Base-by-base conservation (phyloP, 2,888 invertebrate genomes). In the Melanotus villosus region DNA sequence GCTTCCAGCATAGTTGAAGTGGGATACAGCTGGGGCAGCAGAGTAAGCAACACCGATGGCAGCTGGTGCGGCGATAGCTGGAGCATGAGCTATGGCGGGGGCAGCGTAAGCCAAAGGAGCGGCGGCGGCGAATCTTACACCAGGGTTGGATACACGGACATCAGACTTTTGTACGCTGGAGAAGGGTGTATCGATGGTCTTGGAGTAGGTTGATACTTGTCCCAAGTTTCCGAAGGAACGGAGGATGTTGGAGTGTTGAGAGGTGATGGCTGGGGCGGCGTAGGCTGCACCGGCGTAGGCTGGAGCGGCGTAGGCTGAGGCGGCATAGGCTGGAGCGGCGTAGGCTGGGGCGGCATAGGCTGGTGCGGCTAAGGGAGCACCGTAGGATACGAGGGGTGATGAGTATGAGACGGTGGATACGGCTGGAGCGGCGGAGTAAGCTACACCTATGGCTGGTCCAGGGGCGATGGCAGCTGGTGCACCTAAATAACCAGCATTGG, bases 101-200 rank as follows among this genome's bases (percentile, higher is more conserved):
- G 70, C 74, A 3, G 76, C 73, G 54, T 70, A 74, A 9, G 70
- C 73, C 26, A 72, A 71, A 38, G 74, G 66, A 14, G 69, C 74
- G 45, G 76, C 73, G 47, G 77, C 73, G 52, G 77, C 16, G 76
- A 79, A 74, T 18, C 85, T 83, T 23, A 87, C 81, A 26, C 75
- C 75, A 10, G 90, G 90, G 84, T 90, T 92, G 84, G 89, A 90
- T 18, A 92, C 89, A n/a, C 92, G 89, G 26, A 91, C 89, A 79
- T 92, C 91, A 19, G 90, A 85, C 80, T 92, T 92, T 79, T 90
- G 89, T 45, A 90, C 90, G 80, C 90, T 91, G 56, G 91, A 91
- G 86, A 89, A 92, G 6, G 92, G 92, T 1, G 92, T 92, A 82
- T 91, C 90, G 76, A 92, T 88, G 70, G 90, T 88, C 82, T 92